Evolutionary conservation across 2,888 invertebrate species (phyloP).

Genomic region (Parapristionchus giblindavisi): DNA sequence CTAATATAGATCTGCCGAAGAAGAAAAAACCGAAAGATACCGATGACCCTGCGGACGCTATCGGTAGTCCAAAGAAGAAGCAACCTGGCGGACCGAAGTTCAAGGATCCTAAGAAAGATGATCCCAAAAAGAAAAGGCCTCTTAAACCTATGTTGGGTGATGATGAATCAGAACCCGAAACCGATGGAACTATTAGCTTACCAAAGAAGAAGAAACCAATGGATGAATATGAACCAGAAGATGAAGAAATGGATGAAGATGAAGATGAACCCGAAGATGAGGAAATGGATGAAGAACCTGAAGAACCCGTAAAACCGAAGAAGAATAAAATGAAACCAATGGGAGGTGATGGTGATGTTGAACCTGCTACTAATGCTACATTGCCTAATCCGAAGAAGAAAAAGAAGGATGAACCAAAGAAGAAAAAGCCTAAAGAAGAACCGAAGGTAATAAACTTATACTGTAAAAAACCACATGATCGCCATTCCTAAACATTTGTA

Average conservation of each 20-base stretch:
- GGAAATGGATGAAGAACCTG: neutral
- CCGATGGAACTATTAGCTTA: conserved; percentile 8
- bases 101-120: conserved; percentile 27
- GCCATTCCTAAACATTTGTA: neutral
- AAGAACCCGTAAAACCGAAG: neutral
- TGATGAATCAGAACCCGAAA: conserved; percentile 34
- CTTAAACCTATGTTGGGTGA: conserved; percentile 11
- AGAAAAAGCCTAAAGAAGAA: conserved; percentile 7
- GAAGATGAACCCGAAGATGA: conserved; percentile 5
- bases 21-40: conserved; percentile 23
- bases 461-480: neutral
- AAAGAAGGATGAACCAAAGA: conserved; percentile 3
- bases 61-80: conserved; percentile 8
- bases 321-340: conserved; percentile 16
- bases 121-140: conserved; percentile 11
- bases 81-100: conserved; percentile 26
- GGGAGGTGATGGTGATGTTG: conserved; percentile 27
- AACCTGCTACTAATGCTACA: conserved; percentile 7
- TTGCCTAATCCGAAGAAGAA: conserved; percentile 14
- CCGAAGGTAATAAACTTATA: neutral
- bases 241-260: neutral
- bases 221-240: conserved; percentile 34
- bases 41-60: conserved; percentile 14
- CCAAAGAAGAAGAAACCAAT: conserved; percentile 19
- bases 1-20: neutral